Evolutionary conservation across 2,888 invertebrate genomes (phyloP).

Genomic region (Pachydiplax longipennis): DNA sequence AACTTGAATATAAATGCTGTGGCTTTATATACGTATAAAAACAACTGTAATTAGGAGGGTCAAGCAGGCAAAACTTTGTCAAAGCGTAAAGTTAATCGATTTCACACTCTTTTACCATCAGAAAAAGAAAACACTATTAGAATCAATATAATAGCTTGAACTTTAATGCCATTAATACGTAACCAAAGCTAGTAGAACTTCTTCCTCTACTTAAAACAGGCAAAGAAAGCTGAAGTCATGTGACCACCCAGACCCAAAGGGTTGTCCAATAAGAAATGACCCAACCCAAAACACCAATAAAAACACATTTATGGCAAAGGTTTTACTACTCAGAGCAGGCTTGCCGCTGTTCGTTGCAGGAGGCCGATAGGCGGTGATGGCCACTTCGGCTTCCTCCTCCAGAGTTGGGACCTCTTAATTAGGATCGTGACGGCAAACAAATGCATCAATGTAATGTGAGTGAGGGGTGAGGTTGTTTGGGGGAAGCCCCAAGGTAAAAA

Average conservation of each 20-base stretch:
- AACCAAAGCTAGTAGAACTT: background rate
- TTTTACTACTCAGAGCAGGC: constrained; percentile 43
- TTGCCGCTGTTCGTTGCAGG: constrained; percentile 40
- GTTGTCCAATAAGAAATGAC: constrained; percentile 19
- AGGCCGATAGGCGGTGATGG: constrained; percentile 37
- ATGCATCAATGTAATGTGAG: background rate
- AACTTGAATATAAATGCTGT: too few relatives aligned
- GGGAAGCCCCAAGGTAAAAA: background rate
- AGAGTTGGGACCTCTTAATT: constrained; percentile 30
- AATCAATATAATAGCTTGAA: too few relatives aligned
- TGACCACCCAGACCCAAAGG: constrained; percentile 40
- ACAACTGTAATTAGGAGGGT: too few relatives aligned
- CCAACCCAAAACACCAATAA: constrained; percentile 41
- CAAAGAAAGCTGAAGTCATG: constrained; percentile 29
- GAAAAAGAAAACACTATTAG: too few relatives aligned
- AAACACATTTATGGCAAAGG: constrained; percentile 26
- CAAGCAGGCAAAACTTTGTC: too few relatives aligned
- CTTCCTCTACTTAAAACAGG: constrained; percentile 16
- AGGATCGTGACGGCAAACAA: constrained; percentile 30
- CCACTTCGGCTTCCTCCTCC: constrained; percentile 36
- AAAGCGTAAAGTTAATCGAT: too few relatives aligned
- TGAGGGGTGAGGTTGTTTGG: background rate
- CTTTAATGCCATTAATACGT: too few relatives aligned
- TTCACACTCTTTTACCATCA: too few relatives aligned
- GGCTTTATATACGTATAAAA: too few relatives aligned